Evolutionary conservation across 2,113 vertebrate species (phyloP).

Genomic region (Thalassarche chlororhynchos): DNA sequence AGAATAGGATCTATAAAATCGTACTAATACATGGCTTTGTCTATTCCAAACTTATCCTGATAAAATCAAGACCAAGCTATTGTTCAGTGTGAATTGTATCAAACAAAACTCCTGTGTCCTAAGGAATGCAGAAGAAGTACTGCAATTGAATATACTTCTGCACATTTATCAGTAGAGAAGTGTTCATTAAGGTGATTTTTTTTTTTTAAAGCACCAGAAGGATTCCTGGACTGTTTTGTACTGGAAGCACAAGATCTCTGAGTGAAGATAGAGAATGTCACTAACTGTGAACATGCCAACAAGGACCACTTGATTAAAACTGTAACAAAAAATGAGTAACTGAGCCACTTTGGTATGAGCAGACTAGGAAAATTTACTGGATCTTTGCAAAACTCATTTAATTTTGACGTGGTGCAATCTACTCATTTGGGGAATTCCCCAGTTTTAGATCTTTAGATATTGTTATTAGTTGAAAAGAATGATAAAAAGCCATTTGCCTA

Average conservation of each 20-base stretch:
- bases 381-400: not conserved
- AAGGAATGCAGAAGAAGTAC: not conserved
- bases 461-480: not conserved
- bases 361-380: not conserved
- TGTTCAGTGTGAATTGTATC: not conserved
- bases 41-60: not conserved
- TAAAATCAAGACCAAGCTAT: not conserved
- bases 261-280: not conserved
- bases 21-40: not conserved
- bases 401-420: not conserved
- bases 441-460: not conserved
- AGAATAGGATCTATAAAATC: not conserved
- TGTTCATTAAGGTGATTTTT: too few species aligned
- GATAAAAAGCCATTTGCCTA: not conserved
- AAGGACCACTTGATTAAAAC: not conserved
- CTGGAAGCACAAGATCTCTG: not conserved
- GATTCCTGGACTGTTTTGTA: not conserved
- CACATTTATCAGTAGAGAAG: not conserved
- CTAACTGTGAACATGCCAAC: not conserved
- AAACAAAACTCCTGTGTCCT: not conserved
- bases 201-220: not conserved
- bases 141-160: not conserved
- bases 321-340: not conserved
- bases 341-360: not conserved
- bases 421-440: not conserved